A percentile compares a stretch with the other conserved stretches of the same genome.
phyloP scores from a whole-genome alignment of 1,140 invertebrate species.

The Charaxes varanes region DNA sequence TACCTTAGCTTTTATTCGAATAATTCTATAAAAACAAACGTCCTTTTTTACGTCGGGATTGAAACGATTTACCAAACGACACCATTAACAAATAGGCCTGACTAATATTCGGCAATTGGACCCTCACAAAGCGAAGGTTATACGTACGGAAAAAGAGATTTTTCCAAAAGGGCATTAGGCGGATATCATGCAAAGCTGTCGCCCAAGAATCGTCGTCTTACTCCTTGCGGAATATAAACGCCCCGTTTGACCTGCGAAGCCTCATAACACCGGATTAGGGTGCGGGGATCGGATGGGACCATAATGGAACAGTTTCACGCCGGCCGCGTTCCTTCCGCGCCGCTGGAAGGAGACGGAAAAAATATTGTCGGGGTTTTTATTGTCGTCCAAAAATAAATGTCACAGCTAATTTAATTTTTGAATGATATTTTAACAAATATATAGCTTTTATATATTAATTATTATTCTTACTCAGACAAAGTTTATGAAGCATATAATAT shows the following conservation, averaged over 20 bases:
- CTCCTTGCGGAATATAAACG: slow-evolving; percentile 12
- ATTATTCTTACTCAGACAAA: too few species aligned
- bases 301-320: slow-evolving; percentile 21
- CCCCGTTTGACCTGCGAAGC: slow-evolving; percentile 21
- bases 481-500: too few species aligned
- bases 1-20: too few species aligned
- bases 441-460: too few species aligned
- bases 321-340: slow-evolving; percentile 13
- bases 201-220: slow-evolving; percentile 4
- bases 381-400: too few species aligned
- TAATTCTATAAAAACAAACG: too few species aligned
- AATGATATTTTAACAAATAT: too few species aligned
- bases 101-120: neutral
- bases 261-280: slow-evolving; percentile 22
- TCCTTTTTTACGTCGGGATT: too few species aligned
- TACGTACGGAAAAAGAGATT: neutral
- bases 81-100: neutral
- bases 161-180: neutral
- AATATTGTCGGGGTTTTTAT: slow-evolving; percentile 3
- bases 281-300: slow-evolving; percentile 18
- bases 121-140: slow-evolving; percentile 1
- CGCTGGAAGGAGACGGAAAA: slow-evolving; percentile 8
- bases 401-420: too few species aligned
- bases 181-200: slow-evolving; percentile 1
- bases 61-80: too few species aligned